A percentile compares a stretch with the other conserved stretches of the same genome.
Evolutionary conservation across 2,113 vertebrate genomes (phyloP).

Genomic region (Pluvialis apricaria): DNA sequence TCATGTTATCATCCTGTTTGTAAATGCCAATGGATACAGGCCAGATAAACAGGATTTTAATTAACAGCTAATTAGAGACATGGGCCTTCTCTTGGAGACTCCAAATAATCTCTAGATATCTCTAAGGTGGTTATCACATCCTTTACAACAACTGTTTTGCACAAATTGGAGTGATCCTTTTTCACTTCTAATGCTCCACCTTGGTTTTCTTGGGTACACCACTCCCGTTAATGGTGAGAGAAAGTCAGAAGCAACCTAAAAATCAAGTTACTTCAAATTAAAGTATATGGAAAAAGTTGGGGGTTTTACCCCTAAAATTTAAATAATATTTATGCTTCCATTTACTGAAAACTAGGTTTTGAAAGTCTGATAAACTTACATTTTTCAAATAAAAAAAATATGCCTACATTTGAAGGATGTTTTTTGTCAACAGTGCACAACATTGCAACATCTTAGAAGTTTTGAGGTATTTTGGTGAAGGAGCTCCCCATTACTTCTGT

Average conservation of each 20-base stretch:
- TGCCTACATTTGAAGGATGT: rapidly evolving
- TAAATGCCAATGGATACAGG: not conserved
- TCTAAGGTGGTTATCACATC: not conserved
- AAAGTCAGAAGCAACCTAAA: not conserved
- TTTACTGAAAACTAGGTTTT: not conserved
- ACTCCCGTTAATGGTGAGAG: not conserved
- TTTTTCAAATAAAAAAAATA: not conserved
- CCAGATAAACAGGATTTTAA: constrained; percentile 14
- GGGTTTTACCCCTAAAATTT: not conserved
- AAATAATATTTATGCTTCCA: not conserved
- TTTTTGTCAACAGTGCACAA: not conserved
- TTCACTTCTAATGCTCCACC: not conserved
- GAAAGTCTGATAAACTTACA: not conserved
- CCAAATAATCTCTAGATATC: not conserved
- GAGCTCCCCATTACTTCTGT: not conserved
- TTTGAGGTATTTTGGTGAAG: not conserved
- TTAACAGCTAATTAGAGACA: constrained; percentile 26
- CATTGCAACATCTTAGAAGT: not conserved
- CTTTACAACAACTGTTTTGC: not conserved
- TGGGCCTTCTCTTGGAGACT: not conserved
- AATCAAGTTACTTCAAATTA: not conserved
- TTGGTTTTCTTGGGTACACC: not conserved
- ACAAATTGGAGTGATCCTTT: not conserved
- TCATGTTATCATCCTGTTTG: not conserved
- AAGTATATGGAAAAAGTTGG: not conserved